phyloP scores from a whole-genome alignment of 2,113 vertebrate species.

The Halcyon senegalensis region DNA sequence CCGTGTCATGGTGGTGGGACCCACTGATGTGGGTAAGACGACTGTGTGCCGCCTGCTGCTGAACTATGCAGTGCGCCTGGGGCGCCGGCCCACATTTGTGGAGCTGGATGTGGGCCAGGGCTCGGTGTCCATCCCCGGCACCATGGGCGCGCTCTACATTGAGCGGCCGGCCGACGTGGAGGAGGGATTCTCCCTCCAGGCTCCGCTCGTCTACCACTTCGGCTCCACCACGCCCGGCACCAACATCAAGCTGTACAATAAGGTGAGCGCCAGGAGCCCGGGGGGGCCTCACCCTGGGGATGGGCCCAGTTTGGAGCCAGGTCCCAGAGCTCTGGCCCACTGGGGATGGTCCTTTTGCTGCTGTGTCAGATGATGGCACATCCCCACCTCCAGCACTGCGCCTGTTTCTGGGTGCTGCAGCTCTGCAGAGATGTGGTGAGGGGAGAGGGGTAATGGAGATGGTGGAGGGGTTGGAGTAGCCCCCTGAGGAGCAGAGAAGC shows the following conservation, averaged over 20 bases:
- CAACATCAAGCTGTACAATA: conserved; percentile 99
- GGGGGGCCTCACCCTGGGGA: accelerated
- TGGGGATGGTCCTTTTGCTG: accelerated
- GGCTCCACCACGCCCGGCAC: conserved; percentile 96
- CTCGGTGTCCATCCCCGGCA: conserved; percentile 94
- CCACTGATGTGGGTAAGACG: conserved; percentile 95
- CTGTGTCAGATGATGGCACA: accelerated
- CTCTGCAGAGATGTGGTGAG: neutral
- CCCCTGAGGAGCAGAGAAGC: neutral
- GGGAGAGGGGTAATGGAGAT: accelerated
- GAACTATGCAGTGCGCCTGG: conserved; percentile 93
- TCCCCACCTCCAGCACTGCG: neutral
- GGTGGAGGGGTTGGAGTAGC: neutral
- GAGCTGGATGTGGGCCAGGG: conserved; percentile 98
- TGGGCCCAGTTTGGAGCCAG: accelerated
- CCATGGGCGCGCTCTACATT: conserved; percentile 93
- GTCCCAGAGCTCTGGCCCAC: neutral
- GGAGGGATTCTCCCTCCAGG: conserved; percentile 96
- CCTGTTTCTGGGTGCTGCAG: accelerated
- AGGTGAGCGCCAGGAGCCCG: conserved; percentile 72
- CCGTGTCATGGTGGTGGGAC: conserved; percentile 94
- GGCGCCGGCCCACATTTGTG: conserved; percentile 94
- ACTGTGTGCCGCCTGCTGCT: conserved; percentile 84
- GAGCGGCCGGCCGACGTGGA: conserved; percentile 96
- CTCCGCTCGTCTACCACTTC: conserved; percentile 97